Evolutionary conservation across 2,888 invertebrate species (phyloP).

Genomic region (Agrochola litura): DNA sequence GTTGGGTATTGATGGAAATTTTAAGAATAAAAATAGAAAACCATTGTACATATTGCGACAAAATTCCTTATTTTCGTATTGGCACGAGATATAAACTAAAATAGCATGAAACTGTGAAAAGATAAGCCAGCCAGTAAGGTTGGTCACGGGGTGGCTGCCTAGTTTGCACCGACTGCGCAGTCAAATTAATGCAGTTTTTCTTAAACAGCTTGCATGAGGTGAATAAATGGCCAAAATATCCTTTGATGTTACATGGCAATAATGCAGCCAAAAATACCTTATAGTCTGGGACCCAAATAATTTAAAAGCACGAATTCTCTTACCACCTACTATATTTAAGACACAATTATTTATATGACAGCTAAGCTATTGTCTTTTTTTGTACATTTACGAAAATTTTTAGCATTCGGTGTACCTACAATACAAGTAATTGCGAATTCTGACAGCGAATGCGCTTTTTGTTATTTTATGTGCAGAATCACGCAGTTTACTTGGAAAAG

Average conservation of each 20-base stretch:
- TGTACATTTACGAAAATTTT: constrained; percentile 83
- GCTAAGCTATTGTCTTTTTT: constrained; percentile 84
- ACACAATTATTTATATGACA: constrained; percentile 86
- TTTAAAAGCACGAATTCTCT: constrained; percentile 24
- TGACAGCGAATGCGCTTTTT: constrained; percentile 77
- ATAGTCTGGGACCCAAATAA: neutral
- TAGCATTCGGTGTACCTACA: constrained; percentile 68
- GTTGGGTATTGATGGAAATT: neutral
- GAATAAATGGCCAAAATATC: neutral
- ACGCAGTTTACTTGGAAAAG: constrained; percentile 86
- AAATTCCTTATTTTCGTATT: neutral
- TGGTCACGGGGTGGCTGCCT: too few relatives aligned
- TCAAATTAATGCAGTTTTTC: neutral
- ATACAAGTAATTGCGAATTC: constrained; percentile 82
- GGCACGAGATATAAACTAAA: neutral
- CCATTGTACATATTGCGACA: too few relatives aligned
- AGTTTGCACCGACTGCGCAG: neutral
- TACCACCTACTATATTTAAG: constrained; percentile 50
- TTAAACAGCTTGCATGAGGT: neutral
- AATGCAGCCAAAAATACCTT: neutral
- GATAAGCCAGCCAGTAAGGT: neutral
- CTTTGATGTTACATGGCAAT: too few relatives aligned
- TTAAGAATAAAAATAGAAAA: neutral
- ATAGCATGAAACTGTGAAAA: neutral
- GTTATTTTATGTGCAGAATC: constrained; percentile 85